Conservation (phyloP, 1,140 invertebrate genomes). For the Frieseomelitta varia region DNA sequence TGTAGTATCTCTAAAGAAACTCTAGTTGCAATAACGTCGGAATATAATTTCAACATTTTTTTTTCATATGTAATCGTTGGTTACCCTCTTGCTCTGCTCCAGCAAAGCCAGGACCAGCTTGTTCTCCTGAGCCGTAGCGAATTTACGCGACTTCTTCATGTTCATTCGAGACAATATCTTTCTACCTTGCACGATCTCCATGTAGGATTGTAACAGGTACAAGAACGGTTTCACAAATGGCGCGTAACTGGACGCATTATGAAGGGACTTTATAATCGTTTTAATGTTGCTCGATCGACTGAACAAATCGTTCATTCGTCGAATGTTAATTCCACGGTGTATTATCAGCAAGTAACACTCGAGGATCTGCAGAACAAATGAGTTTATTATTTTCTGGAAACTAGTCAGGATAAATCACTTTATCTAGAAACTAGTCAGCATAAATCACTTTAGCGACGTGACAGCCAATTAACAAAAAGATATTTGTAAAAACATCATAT, state of each 20-base stretch:
- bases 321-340: slow-evolving; percentile 56
- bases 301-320: slow-evolving; percentile 38
- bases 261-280: slow-evolving; percentile 36
- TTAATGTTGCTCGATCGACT: slow-evolving; percentile 17
- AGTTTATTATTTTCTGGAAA: not conserved
- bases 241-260: not conserved
- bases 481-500: too few relatives aligned
- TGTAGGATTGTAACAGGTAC: slow-evolving; percentile 61
- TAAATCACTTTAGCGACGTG: too few relatives aligned
- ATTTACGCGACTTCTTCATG: slow-evolving; percentile 49
- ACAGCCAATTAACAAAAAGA: too few relatives aligned
- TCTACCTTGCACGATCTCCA: slow-evolving; percentile 36
- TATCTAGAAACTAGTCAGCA: too few relatives aligned
- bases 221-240: slow-evolving; percentile 59
- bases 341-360: slow-evolving; percentile 64
- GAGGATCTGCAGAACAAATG: slow-evolving; percentile 44
- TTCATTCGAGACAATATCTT: not conserved
- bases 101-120: slow-evolving; percentile 56
- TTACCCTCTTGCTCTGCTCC: slow-evolving; percentile 62
- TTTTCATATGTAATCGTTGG: too few relatives aligned
- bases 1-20: too few relatives aligned
- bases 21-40: not conserved
- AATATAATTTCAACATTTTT: too few relatives aligned
- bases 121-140: slow-evolving; percentile 45
- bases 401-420: too few relatives aligned